These are phyloP conservation scores for Megamerina dolium DNA, from an alignment of 2,888 invertebrate genomes.

Conservation along the genomic window DNA sequence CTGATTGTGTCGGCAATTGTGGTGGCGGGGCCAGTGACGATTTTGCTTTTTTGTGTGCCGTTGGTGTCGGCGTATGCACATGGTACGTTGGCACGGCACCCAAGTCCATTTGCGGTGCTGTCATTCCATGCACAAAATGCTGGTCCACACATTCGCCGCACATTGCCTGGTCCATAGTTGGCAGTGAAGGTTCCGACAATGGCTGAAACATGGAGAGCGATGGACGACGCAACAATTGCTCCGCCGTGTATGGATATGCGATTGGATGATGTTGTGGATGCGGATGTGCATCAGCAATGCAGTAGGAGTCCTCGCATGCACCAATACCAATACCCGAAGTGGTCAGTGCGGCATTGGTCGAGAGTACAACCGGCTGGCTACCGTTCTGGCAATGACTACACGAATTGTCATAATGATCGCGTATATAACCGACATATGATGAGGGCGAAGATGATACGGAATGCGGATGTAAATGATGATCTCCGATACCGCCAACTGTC, in stretches of 20 bases:
- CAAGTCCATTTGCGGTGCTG: conserved; percentile 36
- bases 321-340: conserved; percentile 38
- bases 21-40: conserved; percentile 34
- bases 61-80: conserved; percentile 43
- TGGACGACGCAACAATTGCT: conserved; percentile 36
- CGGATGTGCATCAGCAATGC: conserved; percentile 41
- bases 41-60: conserved; percentile 39
- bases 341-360: conserved; percentile 36
- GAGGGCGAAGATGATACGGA: conserved; percentile 42
- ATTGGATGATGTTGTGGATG: conserved; percentile 44
- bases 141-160: conserved; percentile 47
- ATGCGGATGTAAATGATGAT: conserved; percentile 36
- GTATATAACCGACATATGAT: conserved; percentile 42
- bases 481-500: too few relatives aligned
- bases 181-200: conserved; percentile 44
- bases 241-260: conserved; percentile 35
- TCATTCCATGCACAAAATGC: conserved; percentile 41
- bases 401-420: conserved; percentile 42
- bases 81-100: conserved; percentile 44
- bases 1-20: conserved; percentile 38
- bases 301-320: conserved; percentile 38
- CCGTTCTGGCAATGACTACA: conserved; percentile 44
- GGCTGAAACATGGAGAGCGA: conserved; percentile 44
- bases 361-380: conserved; percentile 41
- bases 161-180: conserved; percentile 44